Evolutionary conservation across 2,797 vertebrate genomes (phyloP).

Genomic region (Phataginus tricuspis): DNA sequence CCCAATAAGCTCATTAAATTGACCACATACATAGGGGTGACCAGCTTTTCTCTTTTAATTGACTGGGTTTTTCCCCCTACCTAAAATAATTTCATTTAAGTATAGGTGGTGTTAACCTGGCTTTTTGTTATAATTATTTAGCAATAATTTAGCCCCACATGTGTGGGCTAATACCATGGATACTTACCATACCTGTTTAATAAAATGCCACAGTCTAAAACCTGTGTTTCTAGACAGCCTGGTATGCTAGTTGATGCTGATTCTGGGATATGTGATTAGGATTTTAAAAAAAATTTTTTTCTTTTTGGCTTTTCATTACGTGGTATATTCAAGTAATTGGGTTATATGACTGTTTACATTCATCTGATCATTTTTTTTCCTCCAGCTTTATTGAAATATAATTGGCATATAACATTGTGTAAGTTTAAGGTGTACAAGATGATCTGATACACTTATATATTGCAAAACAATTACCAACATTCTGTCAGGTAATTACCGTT

Average conservation of each 20-base stretch:
- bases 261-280: not conserved
- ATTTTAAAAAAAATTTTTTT: not conserved
- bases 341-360: slow-evolving; percentile 2
- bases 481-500: not conserved
- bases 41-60: not conserved
- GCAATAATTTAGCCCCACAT: not conserved
- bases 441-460: not conserved
- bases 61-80: not conserved
- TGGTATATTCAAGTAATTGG: not conserved
- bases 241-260: not conserved
- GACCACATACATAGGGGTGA: not conserved
- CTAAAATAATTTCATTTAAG: not conserved
- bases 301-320: not conserved
- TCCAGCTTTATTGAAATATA: not conserved
- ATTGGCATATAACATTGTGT: not conserved
- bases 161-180: slow-evolving; percentile 28
- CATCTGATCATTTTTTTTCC: not conserved
- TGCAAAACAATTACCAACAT: not conserved
- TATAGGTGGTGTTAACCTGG: not conserved
- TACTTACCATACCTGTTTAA: not conserved
- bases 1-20: not conserved
- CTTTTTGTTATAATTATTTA: not conserved
- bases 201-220: not conserved
- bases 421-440: not conserved
- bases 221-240: not conserved